Base-by-base conservation (phyloP, 1,140 invertebrate genomes). In the Acromyrmex charruanus region DNA sequence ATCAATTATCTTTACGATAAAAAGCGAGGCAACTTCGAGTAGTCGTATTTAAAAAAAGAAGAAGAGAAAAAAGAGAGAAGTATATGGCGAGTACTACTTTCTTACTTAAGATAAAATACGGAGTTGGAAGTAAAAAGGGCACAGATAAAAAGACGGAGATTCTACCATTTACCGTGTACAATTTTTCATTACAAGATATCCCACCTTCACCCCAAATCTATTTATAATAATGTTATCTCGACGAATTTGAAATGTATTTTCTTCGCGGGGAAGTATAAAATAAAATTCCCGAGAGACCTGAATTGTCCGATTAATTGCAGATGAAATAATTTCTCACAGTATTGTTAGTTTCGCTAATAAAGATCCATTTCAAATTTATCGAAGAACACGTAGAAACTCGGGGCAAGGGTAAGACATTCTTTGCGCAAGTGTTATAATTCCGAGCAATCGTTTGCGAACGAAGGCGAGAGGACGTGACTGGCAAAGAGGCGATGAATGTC, bases 361-460 rank as follows among this genome's bases (percentile, higher is more conserved):
- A 65, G 7, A 14, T 39, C 18, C 18, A 21, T 51, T 16, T 16
- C 39, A 51, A 51, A 28, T 3, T 31, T 44, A 21, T 69, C 25
- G 18, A 79, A 21, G 2, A 66, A 12, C 18, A 16, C 44, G 12
- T 79, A 25, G 1, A 80, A 39, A 68, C 10, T 55, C 2, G 16
- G 16, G 21, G 10, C 16, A 35, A 69, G 1, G 18, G 6, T 18
- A 49, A 71, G 53, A 58, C 49, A 44, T 18, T 10, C 10, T 44
- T 21, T 74, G 25, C 10, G 18, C 31, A 77, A 77, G 21, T 53
- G 44, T 61, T n/a, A 16, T n/a, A 77, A 77, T 77, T 85, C 51
- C 61, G 82, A 79, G 51, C 44, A 79, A 61, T 80, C 77, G 35
- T 69, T 69, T 39, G 44, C 65, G 51, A 81, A 81, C 51, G 59